Base-by-base conservation (phyloP, 2,888 invertebrate genomes). In the Miltochrista miniata region DNA sequence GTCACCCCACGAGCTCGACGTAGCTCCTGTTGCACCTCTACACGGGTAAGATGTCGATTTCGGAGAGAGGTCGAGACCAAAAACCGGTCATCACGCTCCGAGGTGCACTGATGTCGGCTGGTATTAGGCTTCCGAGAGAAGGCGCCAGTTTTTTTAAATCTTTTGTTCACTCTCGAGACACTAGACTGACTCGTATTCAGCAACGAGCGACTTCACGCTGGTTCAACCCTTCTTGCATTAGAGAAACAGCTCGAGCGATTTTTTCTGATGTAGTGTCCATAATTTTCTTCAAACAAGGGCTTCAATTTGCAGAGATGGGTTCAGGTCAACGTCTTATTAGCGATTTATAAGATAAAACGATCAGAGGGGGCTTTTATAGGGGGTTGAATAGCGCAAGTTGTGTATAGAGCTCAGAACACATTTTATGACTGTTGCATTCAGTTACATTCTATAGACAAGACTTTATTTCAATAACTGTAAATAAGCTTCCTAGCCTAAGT, bases 31-130 rank as follows among this genome's bases (percentile, higher is more conserved):
- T 31, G 31, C 10, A 5, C 8, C 1, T 31, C 10, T 10, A 65
- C 54, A 14, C 48, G 58, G 14, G 52, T 66, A 10, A 61, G 47
- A 18, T 57, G 59, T 1, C 59, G 55, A 60, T 70, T 61, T 43
- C 60, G 55, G 3, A 59, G 49, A n/a, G 48, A 43, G 1, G 61
- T 51, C 8, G 10, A 10, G 31, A 31, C 31, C 11, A 31, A 10
- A 10, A 31, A 10, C 11, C 31, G 31, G 11, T 31, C 31, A 9
- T 31, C 31, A 8, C 31, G 8, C 31, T 31, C 31, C 31, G 31
- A 31, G 38, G 58, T 64, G 38, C 39, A 48, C 43, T 51, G 51
- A 33, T 35, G 45, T n/a, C 54, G 48, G 30, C 53, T 53, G n/a
- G 9, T 8, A 47, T 41, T 47, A 48, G 54, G 48, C 44, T 53